Base-by-base conservation (phyloP, 2,797 vertebrate genomes). In the Hippopotamyrus pictus region DNA sequence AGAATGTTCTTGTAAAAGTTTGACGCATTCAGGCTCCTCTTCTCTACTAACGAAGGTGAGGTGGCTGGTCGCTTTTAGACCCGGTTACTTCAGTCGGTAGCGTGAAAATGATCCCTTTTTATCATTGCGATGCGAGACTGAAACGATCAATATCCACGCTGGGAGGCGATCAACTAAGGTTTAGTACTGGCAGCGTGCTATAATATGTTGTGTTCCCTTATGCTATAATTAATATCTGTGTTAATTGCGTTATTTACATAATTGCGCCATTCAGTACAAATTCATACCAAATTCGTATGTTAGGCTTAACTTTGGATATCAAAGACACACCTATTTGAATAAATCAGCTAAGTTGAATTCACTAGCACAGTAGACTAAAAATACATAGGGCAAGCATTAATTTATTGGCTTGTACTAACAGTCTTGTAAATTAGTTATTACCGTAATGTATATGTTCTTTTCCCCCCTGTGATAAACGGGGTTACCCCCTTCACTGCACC, bases 1-100 rank as follows among this genome's bases (percentile, higher is more conserved):
- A 19, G 73, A 79, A 79, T 44, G 73, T 79, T 79, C 73, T 44
- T 79, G 76, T 82, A 82, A 82, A 82, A 22, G 76, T n/a, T 82
- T 48, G 82, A 51, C 44, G 22, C 19, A 48, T 44, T 44, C 76
- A n/a, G 76, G 76, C 22, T 25, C 44, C 46, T 25, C 46, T 48
- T 84, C 19, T 12, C 11, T 9, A 51, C 82, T 51, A 25, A 85
- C 9, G 44, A 85, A 51, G 82, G 17, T 11, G 48, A 85, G 82
- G n/a, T 25, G 8, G 12, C n/a, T 12, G 48, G 4, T 7, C 82
- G 48, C 82, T 11, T 83, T 84, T 84, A 84, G 82, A 85, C 46
- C 44, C 46, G 44, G 48, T 85, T 50, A 85, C 46, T 85, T 29
- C 3, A 51, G 46, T 22, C 82, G 44, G 82, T 25, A 14, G 22